phyloP scores from a whole-genome alignment of 1,140 invertebrate species.

The Formica selysi region DNA sequence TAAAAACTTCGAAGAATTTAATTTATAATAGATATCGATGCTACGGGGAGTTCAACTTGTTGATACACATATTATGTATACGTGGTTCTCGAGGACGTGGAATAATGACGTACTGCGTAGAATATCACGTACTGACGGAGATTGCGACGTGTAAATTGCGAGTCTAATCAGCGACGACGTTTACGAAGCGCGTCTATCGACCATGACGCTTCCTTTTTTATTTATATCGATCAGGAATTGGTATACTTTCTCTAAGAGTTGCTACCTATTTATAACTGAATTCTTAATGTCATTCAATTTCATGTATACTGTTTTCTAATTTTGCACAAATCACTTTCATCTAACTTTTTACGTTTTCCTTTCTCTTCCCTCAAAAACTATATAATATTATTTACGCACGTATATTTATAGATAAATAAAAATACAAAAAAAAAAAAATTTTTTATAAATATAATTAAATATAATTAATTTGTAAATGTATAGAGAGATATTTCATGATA shows the following conservation, averaged over 20 bases:
- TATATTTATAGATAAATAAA: background rate
- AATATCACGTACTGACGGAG: background rate
- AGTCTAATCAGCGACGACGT: background rate
- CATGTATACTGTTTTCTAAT: background rate
- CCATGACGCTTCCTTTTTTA: background rate
- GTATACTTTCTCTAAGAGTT: too few relatives aligned
- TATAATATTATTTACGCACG: background rate
- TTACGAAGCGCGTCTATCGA: background rate
- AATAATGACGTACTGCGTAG: constrained; percentile 19
- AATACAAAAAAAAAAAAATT: background rate
- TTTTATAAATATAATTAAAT: background rate
- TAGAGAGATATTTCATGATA: too few relatives aligned
- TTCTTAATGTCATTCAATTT: background rate
- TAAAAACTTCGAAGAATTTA: background rate
- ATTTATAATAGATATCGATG: background rate
- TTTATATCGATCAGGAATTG: background rate
- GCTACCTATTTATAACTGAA: too few relatives aligned
- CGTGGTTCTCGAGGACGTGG: background rate
- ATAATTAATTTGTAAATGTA: too few relatives aligned
- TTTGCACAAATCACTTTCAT: too few relatives aligned
- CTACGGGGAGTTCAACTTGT: background rate
- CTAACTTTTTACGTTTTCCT: background rate
- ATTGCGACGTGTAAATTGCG: constrained; percentile 17
- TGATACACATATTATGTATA: background rate
- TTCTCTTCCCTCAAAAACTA: background rate